Percentiles rank a stretch among this genome's conserved stretches.
These are phyloP conservation scores for Arvicanthis niloticus DNA, from an alignment of 2,113 vertebrate genomes.

Conservation along the genomic window DNA sequence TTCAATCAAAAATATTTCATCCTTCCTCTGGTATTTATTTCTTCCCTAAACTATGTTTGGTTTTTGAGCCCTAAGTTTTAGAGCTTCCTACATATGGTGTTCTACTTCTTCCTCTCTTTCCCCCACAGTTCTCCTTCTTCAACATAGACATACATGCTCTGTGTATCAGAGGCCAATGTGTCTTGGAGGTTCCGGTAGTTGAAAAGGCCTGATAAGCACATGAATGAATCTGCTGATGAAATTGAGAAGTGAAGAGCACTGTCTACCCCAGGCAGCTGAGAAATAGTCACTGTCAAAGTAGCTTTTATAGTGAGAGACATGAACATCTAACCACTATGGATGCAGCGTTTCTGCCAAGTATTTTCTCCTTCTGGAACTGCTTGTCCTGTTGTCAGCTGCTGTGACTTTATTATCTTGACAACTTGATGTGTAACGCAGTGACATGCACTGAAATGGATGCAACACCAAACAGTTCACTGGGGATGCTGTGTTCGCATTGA, in stretches of 20 bases:
- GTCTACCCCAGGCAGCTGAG: neutral
- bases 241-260: neutral
- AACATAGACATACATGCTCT: neutral
- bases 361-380: neutral
- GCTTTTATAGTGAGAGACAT: neutral
- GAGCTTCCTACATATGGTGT: neutral
- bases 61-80: neutral
- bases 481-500: conserved; percentile 1
- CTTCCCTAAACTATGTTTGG: neutral
- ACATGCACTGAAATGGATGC: conserved; percentile 26
- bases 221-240: conserved; percentile 28
- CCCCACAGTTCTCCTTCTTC: neutral
- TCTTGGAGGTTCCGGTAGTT: neutral
- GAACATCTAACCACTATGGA: neutral
- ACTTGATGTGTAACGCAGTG: conserved; percentile 32
- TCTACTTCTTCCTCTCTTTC: neutral
- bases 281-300: neutral
- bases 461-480: conserved; percentile 7
- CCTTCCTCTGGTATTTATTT: neutral
- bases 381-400: neutral
- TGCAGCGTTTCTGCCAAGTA: neutral
- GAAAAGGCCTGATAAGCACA: conserved; percentile 5
- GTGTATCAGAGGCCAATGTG: neutral
- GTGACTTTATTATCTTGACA: conserved; percentile 35
- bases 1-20: conserved; percentile 7